Percentiles rank a stretch among this genome's conserved stretches.
Evolutionary conservation across 1,140 invertebrate species (phyloP).

Genomic region (Nebria ingens): DNA sequence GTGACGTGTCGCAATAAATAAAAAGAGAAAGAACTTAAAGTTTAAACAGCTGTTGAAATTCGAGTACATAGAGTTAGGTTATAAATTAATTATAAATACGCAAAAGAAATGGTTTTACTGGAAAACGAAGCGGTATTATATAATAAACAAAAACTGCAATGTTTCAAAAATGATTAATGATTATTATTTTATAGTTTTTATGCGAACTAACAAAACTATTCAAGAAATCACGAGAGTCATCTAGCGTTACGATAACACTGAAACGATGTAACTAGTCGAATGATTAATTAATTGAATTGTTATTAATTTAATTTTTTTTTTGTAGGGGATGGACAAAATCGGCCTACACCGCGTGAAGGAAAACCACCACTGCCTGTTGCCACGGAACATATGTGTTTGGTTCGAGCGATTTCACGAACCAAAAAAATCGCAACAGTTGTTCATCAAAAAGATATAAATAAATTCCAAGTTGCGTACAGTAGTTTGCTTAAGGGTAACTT

Average conservation of each 20-base stretch:
- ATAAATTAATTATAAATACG: background rate
- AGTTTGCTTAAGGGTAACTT: conserved; percentile 75
- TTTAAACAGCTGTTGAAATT: background rate
- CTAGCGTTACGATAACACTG: conserved; percentile 55
- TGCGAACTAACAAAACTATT: conserved; percentile 53
- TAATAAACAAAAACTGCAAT: conserved; percentile 3
- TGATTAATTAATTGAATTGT: background rate
- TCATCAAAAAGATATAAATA: conserved; percentile 70
- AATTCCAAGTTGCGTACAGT: conserved; percentile 75
- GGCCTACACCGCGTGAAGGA: conserved; percentile 51
- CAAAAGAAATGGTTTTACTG: conserved; percentile 49
- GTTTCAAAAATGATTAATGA: conserved; percentile 16
- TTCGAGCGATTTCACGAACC: conserved; percentile 56
- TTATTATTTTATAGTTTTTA: conserved; percentile 49
- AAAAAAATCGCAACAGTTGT: conserved; percentile 74
- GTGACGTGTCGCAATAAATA: background rate
- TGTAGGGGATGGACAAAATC: conserved; percentile 64
- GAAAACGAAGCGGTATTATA: conserved; percentile 52
- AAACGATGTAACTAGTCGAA: conserved; percentile 57
- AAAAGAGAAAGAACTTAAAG: background rate
- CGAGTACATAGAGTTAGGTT: background rate
- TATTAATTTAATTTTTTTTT: conserved; percentile 19
- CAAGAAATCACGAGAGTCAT: conserved; percentile 48
- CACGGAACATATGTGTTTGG: conserved; percentile 59
- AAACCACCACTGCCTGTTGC: conserved; percentile 46